Percentiles rank a stretch among this genome's conserved stretches.
These are phyloP conservation scores for Pipra filicauda DNA, from an alignment of 2,113 vertebrate species.

Conservation along the genomic window DNA sequence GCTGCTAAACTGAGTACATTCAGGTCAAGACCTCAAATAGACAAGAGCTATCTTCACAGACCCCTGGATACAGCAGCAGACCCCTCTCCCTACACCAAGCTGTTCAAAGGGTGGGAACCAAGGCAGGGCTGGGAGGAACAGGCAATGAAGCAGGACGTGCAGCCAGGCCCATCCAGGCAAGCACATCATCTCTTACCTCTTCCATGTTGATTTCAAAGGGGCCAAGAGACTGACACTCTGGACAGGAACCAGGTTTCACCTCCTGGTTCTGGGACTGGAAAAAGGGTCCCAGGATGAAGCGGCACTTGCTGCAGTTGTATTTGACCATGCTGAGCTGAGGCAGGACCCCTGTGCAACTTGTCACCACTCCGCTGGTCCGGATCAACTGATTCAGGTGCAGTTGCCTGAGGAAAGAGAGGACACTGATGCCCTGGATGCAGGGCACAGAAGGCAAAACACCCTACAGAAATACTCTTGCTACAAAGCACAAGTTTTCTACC, in stretches of 20 bases:
- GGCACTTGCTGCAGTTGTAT: conserved; percentile 97
- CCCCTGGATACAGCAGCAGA: neutral
- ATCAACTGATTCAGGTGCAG: conserved; percentile 98
- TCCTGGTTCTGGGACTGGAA: conserved; percentile 98
- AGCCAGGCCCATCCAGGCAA: neutral
- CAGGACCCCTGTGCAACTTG: conserved; percentile 91
- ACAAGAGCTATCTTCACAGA: neutral
- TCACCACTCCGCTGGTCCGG: conserved; percentile 94
- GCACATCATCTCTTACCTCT: conserved; percentile 77
- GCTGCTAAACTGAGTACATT: neutral
- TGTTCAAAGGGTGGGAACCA: neutral
- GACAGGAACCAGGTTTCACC: conserved; percentile 95
- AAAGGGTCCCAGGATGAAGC: conserved; percentile 92
- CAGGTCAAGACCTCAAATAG: neutral
- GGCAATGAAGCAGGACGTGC: neutral
- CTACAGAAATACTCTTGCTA: neutral
- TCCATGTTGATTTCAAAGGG: conserved; percentile 99
- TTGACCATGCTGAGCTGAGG: conserved; percentile 98
- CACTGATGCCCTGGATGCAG: neutral
- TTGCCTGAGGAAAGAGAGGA: conserved; percentile 76
- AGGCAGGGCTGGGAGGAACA: neutral
- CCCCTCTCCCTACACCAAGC: neutral
- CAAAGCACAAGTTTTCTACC: neutral
- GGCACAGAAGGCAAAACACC: neutral
- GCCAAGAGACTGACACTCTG: conserved; percentile 92